These are phyloP conservation scores for Tanytarsus gracilentus DNA, from an alignment of 2,888 invertebrate genomes.

Conservation along the genomic window DNA sequence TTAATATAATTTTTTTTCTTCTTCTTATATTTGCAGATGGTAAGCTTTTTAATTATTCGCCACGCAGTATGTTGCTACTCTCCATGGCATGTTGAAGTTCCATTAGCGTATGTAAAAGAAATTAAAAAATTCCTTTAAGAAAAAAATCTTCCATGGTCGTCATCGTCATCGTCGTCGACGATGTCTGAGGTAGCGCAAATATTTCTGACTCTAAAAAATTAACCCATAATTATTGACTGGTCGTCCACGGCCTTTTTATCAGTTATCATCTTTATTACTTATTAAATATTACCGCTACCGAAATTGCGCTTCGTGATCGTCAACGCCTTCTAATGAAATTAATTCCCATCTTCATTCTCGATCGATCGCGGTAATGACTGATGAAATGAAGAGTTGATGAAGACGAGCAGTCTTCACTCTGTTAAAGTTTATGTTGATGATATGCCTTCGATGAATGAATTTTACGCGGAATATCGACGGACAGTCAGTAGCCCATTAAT, in stretches of 20 bases:
- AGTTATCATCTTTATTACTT: background rate
- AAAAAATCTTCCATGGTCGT: background rate
- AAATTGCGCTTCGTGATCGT: constrained; percentile 28
- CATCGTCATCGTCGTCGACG: background rate
- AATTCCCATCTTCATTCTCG: background rate
- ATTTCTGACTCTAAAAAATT: too few relatives aligned
- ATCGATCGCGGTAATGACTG: background rate
- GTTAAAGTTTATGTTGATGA: too few relatives aligned
- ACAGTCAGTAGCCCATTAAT: too few relatives aligned
- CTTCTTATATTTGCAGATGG: background rate
- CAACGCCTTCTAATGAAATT: constrained; percentile 29
- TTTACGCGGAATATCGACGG: too few relatives aligned
- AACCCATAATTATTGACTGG: too few relatives aligned
- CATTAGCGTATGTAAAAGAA: background rate
- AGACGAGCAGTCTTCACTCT: too few relatives aligned
- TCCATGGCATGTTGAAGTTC: too few relatives aligned
- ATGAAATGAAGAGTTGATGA: too few relatives aligned
- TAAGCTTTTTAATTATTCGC: background rate
- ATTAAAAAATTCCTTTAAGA: background rate
- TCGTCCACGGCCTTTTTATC: background rate
- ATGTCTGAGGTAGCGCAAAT: background rate
- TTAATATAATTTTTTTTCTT: background rate
- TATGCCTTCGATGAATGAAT: too few relatives aligned
- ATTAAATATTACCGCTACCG: constrained; percentile 28
- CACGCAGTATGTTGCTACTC: too few relatives aligned